These are phyloP conservation scores for Cinclus mexicanus DNA, from an alignment of 2,113 vertebrate genomes.

Conservation along the genomic window DNA sequence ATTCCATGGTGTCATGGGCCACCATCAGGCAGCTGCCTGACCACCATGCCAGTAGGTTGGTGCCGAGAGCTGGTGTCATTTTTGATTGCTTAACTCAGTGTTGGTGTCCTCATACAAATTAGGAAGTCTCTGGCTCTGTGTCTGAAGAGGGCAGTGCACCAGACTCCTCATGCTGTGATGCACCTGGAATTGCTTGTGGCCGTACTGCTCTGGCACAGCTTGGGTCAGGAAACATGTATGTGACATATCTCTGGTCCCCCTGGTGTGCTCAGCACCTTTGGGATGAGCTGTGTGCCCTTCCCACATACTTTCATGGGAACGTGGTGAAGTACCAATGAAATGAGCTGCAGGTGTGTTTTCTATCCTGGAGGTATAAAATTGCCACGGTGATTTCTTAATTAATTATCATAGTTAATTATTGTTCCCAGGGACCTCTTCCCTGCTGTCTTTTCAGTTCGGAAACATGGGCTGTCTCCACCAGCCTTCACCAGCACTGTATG, in stretches of 20 bases:
- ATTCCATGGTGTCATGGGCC: not conserved
- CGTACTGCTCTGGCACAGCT: not conserved
- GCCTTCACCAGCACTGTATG: not conserved
- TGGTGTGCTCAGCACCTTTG: not conserved
- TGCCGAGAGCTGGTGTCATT: not conserved
- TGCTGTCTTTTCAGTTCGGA: not conserved
- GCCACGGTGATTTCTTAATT: not conserved
- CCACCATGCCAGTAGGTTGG: not conserved
- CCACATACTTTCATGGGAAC: not conserved
- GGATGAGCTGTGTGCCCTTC: fast-evolving
- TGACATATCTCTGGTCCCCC: not conserved
- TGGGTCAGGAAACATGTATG: fast-evolving
- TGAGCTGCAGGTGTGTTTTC: not conserved
- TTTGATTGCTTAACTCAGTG: not conserved
- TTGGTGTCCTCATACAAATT: not conserved
- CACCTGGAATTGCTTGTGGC: not conserved
- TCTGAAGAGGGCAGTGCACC: not conserved
- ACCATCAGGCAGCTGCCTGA: not conserved
- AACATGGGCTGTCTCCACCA: not conserved
- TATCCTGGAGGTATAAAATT: not conserved
- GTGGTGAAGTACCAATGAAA: not conserved
- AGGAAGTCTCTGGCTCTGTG: not conserved
- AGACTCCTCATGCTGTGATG: not conserved
- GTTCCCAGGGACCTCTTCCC: not conserved
- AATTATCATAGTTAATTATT: not conserved